These are phyloP conservation scores for Leiothrix lutea DNA, from an alignment of 2,113 vertebrate genomes.

Conservation along the genomic window DNA sequence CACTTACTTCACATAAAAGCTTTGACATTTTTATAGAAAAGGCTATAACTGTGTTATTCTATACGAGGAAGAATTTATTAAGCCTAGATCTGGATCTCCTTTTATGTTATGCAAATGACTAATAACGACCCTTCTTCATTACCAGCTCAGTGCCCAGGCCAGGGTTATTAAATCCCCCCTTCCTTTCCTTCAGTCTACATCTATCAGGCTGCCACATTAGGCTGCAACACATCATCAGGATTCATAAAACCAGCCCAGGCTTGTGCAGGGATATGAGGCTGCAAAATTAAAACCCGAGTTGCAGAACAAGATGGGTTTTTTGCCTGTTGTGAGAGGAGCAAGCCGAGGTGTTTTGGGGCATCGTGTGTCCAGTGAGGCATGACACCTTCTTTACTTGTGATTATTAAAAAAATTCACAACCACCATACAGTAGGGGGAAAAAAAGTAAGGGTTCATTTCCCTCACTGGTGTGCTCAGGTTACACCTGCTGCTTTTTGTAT, in stretches of 20 bases:
- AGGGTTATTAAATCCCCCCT: not conserved
- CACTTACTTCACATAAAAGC: not conserved
- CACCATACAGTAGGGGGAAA: not conserved
- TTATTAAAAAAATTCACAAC: not conserved
- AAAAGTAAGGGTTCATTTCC: not conserved
- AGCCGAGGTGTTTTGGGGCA: not conserved
- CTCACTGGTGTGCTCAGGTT: not conserved
- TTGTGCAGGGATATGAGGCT: not conserved
- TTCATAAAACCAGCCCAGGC: not conserved
- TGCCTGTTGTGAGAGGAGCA: not conserved
- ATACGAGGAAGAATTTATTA: not conserved
- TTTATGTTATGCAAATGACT: constrained; percentile 22
- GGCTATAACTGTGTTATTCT: not conserved
- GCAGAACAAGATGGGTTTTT: not conserved
- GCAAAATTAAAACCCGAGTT: not conserved
- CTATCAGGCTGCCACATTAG: not conserved
- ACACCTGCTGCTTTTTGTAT: not conserved
- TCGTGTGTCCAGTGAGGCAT: not conserved
- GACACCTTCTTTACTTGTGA: not conserved
- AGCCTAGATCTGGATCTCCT: not conserved
- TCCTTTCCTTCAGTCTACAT: not conserved
- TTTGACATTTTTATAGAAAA: constrained; percentile 39
- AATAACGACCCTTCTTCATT: constrained; percentile 8
- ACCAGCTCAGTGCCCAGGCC: not conserved
- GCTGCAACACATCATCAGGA: not conserved